Evolutionary conservation across 2,113 vertebrate genomes (phyloP).

Genomic region (Oceanites oceanicus): DNA sequence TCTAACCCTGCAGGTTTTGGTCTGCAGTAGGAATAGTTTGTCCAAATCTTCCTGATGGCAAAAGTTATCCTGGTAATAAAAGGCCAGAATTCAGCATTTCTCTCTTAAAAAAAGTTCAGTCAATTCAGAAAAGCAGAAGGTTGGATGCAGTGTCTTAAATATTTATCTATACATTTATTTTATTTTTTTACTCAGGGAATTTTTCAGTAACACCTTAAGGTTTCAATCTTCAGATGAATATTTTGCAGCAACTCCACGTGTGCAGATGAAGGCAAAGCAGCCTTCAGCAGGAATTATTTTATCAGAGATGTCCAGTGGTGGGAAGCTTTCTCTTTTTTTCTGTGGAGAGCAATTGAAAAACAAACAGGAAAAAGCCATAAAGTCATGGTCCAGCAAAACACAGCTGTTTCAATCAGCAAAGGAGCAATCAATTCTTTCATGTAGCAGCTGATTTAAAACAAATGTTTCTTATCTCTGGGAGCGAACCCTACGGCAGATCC

Average conservation of each 20-base stretch:
- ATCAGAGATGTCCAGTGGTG: neutral
- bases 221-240: neutral
- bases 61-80: neutral
- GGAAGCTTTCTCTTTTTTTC: neutral
- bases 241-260: neutral
- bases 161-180: neutral
- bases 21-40: neutral
- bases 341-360: neutral
- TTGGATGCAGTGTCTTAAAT: neutral
- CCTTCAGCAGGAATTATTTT: neutral
- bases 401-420: neutral
- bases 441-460: slow-evolving; percentile 5
- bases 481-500: neutral
- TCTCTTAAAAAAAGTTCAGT: neutral
- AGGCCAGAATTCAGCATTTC: neutral
- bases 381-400: neutral
- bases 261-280: neutral
- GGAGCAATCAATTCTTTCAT: neutral
- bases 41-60: neutral
- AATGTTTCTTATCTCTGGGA: neutral
- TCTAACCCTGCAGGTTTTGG: neutral
- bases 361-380: slow-evolving; percentile 4
- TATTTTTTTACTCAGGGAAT: neutral
- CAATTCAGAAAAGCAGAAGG: neutral
- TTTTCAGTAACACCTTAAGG: neutral